These are phyloP conservation scores for Phalacrocorax aristotelis DNA, from an alignment of 2,113 vertebrate species.

Conservation along the genomic window DNA sequence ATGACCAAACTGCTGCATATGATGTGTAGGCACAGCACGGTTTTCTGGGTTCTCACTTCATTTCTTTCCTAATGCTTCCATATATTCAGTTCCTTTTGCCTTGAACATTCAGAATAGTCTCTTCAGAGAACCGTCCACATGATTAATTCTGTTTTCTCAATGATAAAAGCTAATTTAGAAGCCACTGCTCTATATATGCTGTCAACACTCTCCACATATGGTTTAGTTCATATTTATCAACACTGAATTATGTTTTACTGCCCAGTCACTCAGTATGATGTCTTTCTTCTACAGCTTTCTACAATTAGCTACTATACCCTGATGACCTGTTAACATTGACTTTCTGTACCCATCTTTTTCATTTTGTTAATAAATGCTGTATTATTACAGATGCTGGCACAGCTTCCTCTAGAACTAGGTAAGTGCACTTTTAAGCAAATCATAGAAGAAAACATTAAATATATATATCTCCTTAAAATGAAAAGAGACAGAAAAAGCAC, in stretches of 20 bases:
- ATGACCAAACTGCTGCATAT: background rate
- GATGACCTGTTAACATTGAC: background rate
- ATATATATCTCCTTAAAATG: background rate
- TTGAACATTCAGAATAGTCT: background rate
- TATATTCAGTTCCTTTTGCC: background rate
- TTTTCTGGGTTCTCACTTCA: background rate
- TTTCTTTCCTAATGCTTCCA: background rate
- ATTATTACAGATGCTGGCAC: background rate
- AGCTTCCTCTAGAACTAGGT: background rate
- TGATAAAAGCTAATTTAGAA: background rate
- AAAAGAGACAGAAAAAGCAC: background rate
- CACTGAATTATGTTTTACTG: background rate
- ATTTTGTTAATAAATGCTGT: background rate
- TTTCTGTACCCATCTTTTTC: background rate
- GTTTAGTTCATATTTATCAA: background rate
- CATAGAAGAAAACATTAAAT: background rate
- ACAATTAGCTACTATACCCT: background rate
- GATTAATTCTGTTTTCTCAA: background rate
- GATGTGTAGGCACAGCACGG: fast-evolving
- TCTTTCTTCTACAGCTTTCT: background rate
- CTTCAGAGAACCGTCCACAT: background rate
- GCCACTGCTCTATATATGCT: background rate
- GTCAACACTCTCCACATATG: background rate
- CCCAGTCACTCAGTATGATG: background rate
- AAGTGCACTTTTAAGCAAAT: background rate